These are phyloP conservation scores for Gephyroberyx darwinii DNA, from an alignment of 2,797 vertebrate species.

Conservation along the genomic window DNA sequence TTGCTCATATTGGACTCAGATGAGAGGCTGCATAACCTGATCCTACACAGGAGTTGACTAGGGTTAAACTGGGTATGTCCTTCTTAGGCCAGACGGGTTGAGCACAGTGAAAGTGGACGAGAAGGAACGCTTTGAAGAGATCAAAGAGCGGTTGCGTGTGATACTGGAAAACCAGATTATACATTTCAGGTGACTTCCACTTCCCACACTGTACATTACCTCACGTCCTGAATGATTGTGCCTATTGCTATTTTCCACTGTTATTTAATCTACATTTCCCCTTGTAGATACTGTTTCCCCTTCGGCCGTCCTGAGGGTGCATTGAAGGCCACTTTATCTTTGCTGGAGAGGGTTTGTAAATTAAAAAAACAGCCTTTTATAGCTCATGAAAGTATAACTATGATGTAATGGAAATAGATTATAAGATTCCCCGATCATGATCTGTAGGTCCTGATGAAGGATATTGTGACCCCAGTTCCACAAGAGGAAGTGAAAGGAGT, in stretches of 20 bases:
- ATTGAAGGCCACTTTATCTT: conserved; percentile 96
- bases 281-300: conserved; percentile 95
- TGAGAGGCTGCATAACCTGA: conserved; percentile 40
- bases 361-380: conserved; percentile 6
- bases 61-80: conserved; percentile 59
- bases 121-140: conserved; percentile 98
- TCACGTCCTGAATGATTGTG: neutral
- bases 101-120: conserved; percentile 98
- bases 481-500: conserved; percentile 99
- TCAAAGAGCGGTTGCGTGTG: conserved; percentile 97
- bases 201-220: conserved; percentile 17
- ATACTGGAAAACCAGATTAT: conserved; percentile 99
- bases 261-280: conserved; percentile 33
- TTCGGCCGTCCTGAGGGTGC: conserved; percentile 99
- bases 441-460: conserved; percentile 93
- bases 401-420: conserved; percentile 19
- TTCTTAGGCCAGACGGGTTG: conserved; percentile 94
- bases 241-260: neutral
- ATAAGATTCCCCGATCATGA: conserved; percentile 21
- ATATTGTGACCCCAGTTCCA: conserved; percentile 98
- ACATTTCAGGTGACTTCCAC: conserved; percentile 91
- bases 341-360: conserved; percentile 95
- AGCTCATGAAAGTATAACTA: conserved; percentile 8
- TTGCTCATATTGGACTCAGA: conserved; percentile 26
- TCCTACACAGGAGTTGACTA: conserved; percentile 27